Evolutionary conservation across 64 coral and sea anemone species (phyloP).

Genomic region (Montipora efflorescens): DNA sequence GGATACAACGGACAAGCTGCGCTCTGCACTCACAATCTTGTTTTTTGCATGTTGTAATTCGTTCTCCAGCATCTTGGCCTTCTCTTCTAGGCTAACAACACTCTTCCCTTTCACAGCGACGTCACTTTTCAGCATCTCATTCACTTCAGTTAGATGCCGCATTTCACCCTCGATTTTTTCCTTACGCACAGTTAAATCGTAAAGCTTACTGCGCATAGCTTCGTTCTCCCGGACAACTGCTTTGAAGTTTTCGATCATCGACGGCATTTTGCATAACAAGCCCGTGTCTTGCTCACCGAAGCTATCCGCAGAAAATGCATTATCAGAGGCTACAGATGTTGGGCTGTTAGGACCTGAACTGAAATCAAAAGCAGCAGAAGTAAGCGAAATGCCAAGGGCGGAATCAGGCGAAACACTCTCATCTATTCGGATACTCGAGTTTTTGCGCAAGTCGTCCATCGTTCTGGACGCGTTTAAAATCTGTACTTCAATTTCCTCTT

Average conservation of each 20-base stretch:
- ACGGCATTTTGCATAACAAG: conserved; percentile 85
- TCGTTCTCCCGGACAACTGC: conserved; percentile 86
- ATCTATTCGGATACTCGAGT: conserved; percentile 35
- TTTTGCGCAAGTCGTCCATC: conserved; percentile 88
- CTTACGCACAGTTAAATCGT: conserved; percentile 39
- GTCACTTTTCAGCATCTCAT: conserved; percentile 66
- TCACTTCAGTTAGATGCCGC: conserved; percentile 55
- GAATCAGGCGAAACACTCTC: conserved; percentile 82
- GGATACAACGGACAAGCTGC: conserved; percentile 7
- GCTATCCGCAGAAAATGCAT: conserved; percentile 20
- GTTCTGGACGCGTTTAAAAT: conserved; percentile 87
- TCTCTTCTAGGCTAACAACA: conserved; percentile 32
- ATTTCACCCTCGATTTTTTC: conserved; percentile 70
- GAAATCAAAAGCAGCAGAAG: conserved; percentile 56
- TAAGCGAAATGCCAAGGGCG: conserved; percentile 70
- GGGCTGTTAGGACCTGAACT: conserved; percentile 80
- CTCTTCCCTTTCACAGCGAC: conserved; percentile 56
- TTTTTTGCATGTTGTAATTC: conserved; percentile 41
- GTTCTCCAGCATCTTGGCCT: conserved; percentile 51
- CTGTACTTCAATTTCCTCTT: conserved; percentile 77
- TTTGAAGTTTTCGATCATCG: conserved; percentile 87
- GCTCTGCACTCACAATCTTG: conserved; percentile 43
- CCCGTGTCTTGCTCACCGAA: conserved; percentile 45
- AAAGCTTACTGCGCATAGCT: conserved; percentile 62
- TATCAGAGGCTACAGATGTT: conserved; percentile 60